Conservation (phyloP, 1,140 invertebrate genomes). For the Ostrea denselamellosa region DNA sequence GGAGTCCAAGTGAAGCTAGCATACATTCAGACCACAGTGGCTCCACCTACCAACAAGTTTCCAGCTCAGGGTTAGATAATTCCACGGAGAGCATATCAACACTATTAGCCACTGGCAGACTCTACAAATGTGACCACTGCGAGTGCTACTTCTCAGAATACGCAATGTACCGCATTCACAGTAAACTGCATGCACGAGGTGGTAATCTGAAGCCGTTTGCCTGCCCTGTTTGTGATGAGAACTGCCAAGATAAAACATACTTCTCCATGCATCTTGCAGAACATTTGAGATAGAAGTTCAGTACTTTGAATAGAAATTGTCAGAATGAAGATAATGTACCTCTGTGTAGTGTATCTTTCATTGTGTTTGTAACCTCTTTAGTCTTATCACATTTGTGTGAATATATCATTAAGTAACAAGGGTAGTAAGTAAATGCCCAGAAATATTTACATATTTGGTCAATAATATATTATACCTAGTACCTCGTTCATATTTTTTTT, state of each 20-base stretch:
- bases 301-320: not conserved
- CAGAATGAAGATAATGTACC: not conserved
- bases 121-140: constrained; percentile 73
- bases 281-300: constrained; percentile 60
- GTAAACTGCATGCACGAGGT: constrained; percentile 70
- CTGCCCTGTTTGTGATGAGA: constrained; percentile 70
- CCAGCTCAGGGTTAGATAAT: constrained; percentile 57
- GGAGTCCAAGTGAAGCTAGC: constrained; percentile 55
- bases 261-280: constrained; percentile 72
- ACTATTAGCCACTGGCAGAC: constrained; percentile 65
- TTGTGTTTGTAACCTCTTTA: constrained; percentile 3
- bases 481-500: constrained; percentile 3
- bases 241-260: constrained; percentile 73
- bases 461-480: constrained; percentile 7
- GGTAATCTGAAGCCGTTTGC: constrained; percentile 62
- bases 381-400: constrained; percentile 23
- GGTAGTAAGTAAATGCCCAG: constrained; percentile 3
- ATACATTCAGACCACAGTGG: constrained; percentile 54
- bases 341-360: constrained; percentile 2
- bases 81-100: constrained; percentile 67
- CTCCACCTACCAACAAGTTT: constrained; percentile 47
- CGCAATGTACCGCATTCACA: constrained; percentile 73
- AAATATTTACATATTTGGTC: constrained; percentile 32
- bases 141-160: constrained; percentile 75
- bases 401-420: not conserved